Base-by-base conservation (phyloP, 2,888 invertebrate species). In the Limenitis camilla region DNA sequence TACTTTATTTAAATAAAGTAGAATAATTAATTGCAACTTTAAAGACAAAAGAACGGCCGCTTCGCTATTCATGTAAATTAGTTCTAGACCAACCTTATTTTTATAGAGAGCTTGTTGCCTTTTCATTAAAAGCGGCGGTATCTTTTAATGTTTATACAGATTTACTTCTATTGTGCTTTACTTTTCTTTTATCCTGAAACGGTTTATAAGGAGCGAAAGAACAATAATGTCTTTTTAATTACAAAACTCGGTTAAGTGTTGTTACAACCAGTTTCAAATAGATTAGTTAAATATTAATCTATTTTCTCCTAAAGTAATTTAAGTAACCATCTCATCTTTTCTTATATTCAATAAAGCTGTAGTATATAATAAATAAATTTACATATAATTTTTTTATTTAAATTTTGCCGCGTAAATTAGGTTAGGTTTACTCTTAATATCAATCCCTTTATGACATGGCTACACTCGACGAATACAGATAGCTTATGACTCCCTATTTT, bases 1-100 rank as follows among this genome's bases (percentile, higher is more conserved):
- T 61, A 66, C 58, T 66, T 65, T 76, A 81, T 86, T 84, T 78
- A 74, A 83, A 86, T 85, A 84, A 83, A 83, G 68, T 74, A 64
- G 84, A 83, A 83, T 85, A 86, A 81, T 84, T 85, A 85, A 83
- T 82, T 78, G 78, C 76, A 79, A 83, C 74, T 81, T 79, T 70
- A 81, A 78, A 79, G 75, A 81, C 81, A 82, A 82, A 52, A 81
- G 81, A 78, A 75, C 72, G 71, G 69, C 69, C 69, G 67, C 66
- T 64, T 67, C 75, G 78, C 79, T 74, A 73, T 77, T 78, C 76
- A 86, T 85, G 83, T 80, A 84, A 84, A 86, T 84, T 72, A 75
- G 72, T 72, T 74, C 72, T 76, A 74, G 69, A 64, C 71, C 63
- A 67, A 63, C 65, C 64, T 56, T 54, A 67, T 69, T 70, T 69